Percentiles rank a stretch among this genome's conserved stretches.
Evolutionary conservation across 2,888 invertebrate species (phyloP).

Genomic region (Epistrophe eligans): DNA sequence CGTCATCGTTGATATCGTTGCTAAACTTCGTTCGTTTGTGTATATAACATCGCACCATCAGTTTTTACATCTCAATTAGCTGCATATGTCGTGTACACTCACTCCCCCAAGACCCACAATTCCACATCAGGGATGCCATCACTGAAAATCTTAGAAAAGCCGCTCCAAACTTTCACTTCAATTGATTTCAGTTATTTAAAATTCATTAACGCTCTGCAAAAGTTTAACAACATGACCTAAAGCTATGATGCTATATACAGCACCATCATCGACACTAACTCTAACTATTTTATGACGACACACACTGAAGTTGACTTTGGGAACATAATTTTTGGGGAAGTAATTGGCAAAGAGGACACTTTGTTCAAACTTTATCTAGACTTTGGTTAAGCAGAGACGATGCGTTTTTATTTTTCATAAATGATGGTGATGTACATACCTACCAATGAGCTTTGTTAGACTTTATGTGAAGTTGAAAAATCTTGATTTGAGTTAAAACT

Average conservation of each 20-base stretch:
- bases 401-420: conserved; percentile 8
- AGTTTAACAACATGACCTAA: conserved; percentile 48
- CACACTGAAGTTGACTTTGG: conserved; percentile 36
- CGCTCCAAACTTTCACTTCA: conserved; percentile 64
- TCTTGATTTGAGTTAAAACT: neutral
- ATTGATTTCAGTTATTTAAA: conserved; percentile 71
- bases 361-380: conserved; percentile 60
- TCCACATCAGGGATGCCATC: neutral
- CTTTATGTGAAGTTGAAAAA: neutral
- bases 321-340: conserved; percentile 34
- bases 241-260: neutral
- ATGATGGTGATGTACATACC: neutral
- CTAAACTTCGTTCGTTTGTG: conserved; percentile 2
- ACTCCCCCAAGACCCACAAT: neutral
- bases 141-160: conserved; percentile 46
- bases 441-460: no score
- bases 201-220: conserved; percentile 65
- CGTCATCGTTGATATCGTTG: neutral
- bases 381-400: conserved; percentile 44
- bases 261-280: neutral
- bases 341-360: conserved; percentile 44
- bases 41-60: conserved; percentile 3
- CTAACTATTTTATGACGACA: neutral
- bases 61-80: conserved; percentile 65
- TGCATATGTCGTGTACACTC: conserved; percentile 6